Percentiles rank a stretch among this genome's conserved stretches.
phyloP scores from a whole-genome alignment of 2,888 invertebrate species.

The Macaria notata region DNA sequence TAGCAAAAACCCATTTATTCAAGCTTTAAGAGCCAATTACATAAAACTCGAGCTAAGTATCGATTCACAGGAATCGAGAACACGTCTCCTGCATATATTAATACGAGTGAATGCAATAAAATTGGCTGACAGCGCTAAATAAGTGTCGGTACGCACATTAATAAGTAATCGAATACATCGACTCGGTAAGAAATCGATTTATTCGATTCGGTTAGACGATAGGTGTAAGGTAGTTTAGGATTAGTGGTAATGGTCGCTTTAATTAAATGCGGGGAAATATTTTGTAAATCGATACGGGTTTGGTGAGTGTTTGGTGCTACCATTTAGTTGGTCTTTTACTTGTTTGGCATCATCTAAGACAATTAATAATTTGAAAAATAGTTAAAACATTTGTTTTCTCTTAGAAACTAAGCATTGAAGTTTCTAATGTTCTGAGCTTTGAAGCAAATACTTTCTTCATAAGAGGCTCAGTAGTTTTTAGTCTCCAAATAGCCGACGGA shows the following conservation, averaged over 20 bases:
- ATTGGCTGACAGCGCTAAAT: conserved; percentile 70
- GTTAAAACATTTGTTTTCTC: too few species aligned
- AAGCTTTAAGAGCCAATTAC: conserved; percentile 38
- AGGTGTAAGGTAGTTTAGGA: conserved; percentile 31
- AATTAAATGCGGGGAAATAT: conserved; percentile 16
- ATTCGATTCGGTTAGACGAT: conserved; percentile 56
- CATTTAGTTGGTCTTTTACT: too few species aligned
- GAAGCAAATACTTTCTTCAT: too few species aligned
- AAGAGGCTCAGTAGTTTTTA: too few species aligned
- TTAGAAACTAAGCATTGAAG: too few species aligned
- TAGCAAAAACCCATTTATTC: too few species aligned
- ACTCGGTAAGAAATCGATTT: conserved; percentile 58
- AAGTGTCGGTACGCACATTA: conserved; percentile 70
- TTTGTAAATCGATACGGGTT: conserved; percentile 15
- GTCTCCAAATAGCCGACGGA: too few species aligned
- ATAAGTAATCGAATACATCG: conserved; percentile 78
- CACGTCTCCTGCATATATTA: conserved; percentile 56
- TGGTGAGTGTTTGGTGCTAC: too few species aligned
- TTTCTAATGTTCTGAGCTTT: too few species aligned
- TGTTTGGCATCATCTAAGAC: too few species aligned
- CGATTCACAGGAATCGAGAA: conserved; percentile 57
- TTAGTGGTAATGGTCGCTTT: conserved; percentile 30
- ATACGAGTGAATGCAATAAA: conserved; percentile 60
- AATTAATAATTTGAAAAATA: too few species aligned
- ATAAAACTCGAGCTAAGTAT: conserved; percentile 54